Evolutionary conservation across 1,140 invertebrate genomes (phyloP), one percentile per base, ranked within the genome.

Genomic region (Ips nitidus): DNA sequence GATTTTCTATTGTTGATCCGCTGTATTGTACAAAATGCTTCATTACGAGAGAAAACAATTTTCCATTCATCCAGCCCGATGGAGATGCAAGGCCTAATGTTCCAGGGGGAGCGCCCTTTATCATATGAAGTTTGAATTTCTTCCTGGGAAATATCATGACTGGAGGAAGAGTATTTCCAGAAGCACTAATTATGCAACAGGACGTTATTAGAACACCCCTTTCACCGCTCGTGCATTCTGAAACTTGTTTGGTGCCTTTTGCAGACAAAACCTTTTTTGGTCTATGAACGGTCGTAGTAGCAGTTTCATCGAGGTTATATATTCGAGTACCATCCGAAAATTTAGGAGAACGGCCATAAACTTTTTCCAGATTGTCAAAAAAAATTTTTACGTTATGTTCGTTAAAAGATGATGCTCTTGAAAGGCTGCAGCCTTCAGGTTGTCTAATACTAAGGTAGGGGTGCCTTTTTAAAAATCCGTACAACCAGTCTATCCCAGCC

Each of bases 31-130:
- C 73, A 61, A 83, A 83, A 75, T 84, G 83, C 66, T 81, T 71
- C 71, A 84, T 76, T 40, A 84, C 83, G 74, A 81, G 73, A 41
- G 79, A 69, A 74, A 82, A 84, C n/a, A 83, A 75, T 5, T 75
- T 59, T 50, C 70, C 72, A 71, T 79, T 84, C 80, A 84, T 80
- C 77, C 82, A 84, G 56, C 76, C 81, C 55, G 75, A 75, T 42
- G 78, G 75, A 40, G 73, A 69, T 3, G 79, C 79, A 71, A 74
- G 52, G 8, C 79, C 82, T 42, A 78, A 66, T 8, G 81, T 78
- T 38, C 80, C 81, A 52, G 79, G 66, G 42, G 81, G 80, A 39
- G 77, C 74, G 69, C 71, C 71, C 3, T 4, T 58, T 7, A 40
- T 5, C 52, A 52, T 41, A 40, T 40, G 50, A 8, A 37, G 7